Percentiles rank a stretch among this genome's conserved stretches.
Evolutionary conservation across 2,888 invertebrate genomes (phyloP).

Genomic region (Apamea anceps): DNA sequence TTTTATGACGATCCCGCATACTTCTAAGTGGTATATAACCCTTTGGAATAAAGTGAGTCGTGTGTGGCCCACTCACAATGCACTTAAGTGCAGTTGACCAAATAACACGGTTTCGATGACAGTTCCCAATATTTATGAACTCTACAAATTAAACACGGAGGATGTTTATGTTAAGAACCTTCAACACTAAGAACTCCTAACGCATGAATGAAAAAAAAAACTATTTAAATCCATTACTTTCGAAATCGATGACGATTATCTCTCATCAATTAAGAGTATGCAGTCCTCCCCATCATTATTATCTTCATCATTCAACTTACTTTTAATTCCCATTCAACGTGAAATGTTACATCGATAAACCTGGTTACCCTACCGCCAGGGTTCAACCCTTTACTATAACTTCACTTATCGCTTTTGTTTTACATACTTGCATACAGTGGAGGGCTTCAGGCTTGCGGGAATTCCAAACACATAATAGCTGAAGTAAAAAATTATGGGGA

Average conservation of each 20-base stretch:
- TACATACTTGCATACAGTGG: conserved; percentile 30
- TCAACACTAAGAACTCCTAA: too few relatives aligned
- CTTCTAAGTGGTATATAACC: conserved; percentile 71
- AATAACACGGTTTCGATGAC: conserved; percentile 39
- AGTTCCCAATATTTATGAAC: conserved; percentile 36
- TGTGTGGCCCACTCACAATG: conserved; percentile 69
- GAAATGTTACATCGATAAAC: conserved; percentile 2
- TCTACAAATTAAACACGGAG: conserved; percentile 13
- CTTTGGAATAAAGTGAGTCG: conserved; percentile 68
- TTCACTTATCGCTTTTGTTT: conserved; percentile 42
- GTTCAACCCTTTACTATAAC: conserved; percentile 49
- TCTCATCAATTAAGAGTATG: neutral
- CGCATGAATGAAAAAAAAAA: neutral
- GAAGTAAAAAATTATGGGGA: conserved; percentile 2
- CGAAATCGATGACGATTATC: neutral
- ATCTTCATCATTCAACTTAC: neutral
- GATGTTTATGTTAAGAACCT: neutral
- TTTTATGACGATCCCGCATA: conserved; percentile 76
- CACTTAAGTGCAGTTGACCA: conserved; percentile 54
- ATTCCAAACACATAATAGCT: conserved; percentile 14
- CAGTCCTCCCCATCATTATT: neutral
- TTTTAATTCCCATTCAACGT: neutral
- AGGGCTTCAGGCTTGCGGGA: conserved; percentile 24
- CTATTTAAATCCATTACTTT: neutral
- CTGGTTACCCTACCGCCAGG: conserved; percentile 37